Evolutionary conservation across 2,888 invertebrate genomes (phyloP), one percentile per base, ranked within the genome.

Genomic region (Leptopilina syphax): DNA sequence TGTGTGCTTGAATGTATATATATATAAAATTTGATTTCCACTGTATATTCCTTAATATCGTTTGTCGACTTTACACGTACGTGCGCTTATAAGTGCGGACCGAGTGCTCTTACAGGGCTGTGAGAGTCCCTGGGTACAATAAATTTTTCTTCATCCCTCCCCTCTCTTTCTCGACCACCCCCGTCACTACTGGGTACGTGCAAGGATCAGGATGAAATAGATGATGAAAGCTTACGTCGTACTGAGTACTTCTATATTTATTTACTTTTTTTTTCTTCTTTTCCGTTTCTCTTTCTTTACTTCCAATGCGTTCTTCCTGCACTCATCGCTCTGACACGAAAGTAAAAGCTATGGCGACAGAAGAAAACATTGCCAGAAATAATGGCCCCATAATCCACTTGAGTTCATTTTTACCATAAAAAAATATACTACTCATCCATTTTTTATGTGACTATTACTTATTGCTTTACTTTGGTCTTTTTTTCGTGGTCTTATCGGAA

Each of bases 181-280:
- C 34, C 77, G 78, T 81, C 79, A 82, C 83, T 81, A 81, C 44
- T 77, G 54, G 65, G 81, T 81, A 83, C 79, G 82, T 81, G 79
- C 77, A 65, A 77, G 86, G 86, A 86, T 87, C 85, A 86, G 84
- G 85, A 86, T 84, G 82, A 87, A 86, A 86, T 86, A 83, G 84
- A 87, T 86, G 86, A 86, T 85, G 86, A 86, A 85, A 87, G 85
- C 86, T 83, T 79, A 79, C 68, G 83, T 80, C 83, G 68, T 79
- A 81, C 82, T 77, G 66, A 79, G 73, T 73, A 81, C 81, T 78
- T 79, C 34, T 67, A 44, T 73, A 73, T 73, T 57, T 73, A 73
- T 73, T 57, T 73, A 34, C 57, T 57, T 73, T 57, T 57, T 73
- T 57, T 78, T 77, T 81, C 77, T 77, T 50, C 50, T 50, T 50